Base-by-base conservation (phyloP, 2,888 invertebrate species). In the Ischnura elegans region DNA sequence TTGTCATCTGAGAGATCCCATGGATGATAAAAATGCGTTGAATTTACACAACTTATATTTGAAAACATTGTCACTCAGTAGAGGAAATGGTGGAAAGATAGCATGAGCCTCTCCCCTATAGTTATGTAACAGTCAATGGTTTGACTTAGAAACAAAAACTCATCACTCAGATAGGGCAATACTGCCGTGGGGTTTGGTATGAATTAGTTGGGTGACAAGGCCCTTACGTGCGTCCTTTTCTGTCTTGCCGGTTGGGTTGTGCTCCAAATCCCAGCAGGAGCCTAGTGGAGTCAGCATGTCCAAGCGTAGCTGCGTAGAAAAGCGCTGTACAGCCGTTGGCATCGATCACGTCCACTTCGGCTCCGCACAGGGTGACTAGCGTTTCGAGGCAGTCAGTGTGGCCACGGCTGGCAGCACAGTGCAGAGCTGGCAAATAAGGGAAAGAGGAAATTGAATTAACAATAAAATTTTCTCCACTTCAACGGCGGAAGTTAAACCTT, bases 361-460 rank as follows among this genome's bases (percentile, higher is more conserved):
- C 98, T 0, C 98, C 98, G 95, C 99, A 99, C 10, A 99, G 96
- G 21, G 98, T 98, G 0, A 99, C 97, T 94, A 99, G 96, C 0
- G 98, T 98, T 95, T 99, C 99, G 93, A 99, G 97, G 95, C 99
- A 99, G 95, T 98, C 98, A 0, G 98, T 98, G 95, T 99, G 99
- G 0, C 99, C 99, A 93, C 99, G 97, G 1, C 99, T 99, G 0
- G 99, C 99, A 0, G 99, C 99, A 96, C 99, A 99, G 95, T 99
- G 99, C 46, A 99, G 96, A 0, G 99, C 99, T 96, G 95, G 43
- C 0, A n/a, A 13, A n/a, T n/a, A 87, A 6, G 21, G 0, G 8
- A 45, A 25, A 45, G 86, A 43, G 45, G 45, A 86, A 42, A 45
- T 16, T 2, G 61, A 13, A 16, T 61, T 0, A 61, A 61, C 21